phyloP scores from a whole-genome alignment of 2,113 vertebrate genomes.

The Bettongia penicillata region DNA sequence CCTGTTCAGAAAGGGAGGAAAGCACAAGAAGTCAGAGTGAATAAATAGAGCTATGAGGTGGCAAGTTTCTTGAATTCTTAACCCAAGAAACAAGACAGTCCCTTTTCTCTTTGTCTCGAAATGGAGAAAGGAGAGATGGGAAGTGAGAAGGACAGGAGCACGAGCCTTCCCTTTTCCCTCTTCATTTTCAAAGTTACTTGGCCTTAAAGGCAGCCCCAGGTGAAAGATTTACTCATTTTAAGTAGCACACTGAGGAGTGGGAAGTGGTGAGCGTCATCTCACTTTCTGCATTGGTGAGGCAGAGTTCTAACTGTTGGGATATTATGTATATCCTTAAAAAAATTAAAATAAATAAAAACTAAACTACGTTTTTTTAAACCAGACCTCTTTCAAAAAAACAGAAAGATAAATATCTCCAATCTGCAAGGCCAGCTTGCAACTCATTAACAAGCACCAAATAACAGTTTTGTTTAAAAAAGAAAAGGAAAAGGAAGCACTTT shows the following conservation, averaged over 20 bases:
- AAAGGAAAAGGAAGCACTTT: slow-evolving; percentile 57
- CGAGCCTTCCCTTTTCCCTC: background rate
- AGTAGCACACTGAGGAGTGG: background rate
- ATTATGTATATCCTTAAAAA: slow-evolving; percentile 67
- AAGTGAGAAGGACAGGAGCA: background rate
- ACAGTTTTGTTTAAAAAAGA: slow-evolving; percentile 54
- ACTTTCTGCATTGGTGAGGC: slow-evolving; percentile 9
- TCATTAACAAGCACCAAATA: slow-evolving; percentile 82
- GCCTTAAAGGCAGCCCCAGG: slow-evolving; percentile 67
- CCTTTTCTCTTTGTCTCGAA: background rate
- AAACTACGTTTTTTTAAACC: slow-evolving; percentile 72
- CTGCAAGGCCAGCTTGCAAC: slow-evolving; percentile 86
- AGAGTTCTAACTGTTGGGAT: slow-evolving; percentile 49
- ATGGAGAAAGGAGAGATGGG: background rate
- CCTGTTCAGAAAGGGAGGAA: background rate
- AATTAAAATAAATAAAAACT: slow-evolving; percentile 77
- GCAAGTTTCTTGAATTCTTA: background rate
- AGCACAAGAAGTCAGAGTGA: background rate
- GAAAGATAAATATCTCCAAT: slow-evolving; percentile 83
- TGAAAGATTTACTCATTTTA: slow-evolving; percentile 33
- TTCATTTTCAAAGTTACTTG: slow-evolving; percentile 42
- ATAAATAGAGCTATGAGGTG: background rate
- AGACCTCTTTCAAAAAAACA: slow-evolving; percentile 85
- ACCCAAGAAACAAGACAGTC: background rate
- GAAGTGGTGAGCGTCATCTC: background rate